Conservation (phyloP, 2,797 vertebrate species). For the Diceros bicornis region DNA sequence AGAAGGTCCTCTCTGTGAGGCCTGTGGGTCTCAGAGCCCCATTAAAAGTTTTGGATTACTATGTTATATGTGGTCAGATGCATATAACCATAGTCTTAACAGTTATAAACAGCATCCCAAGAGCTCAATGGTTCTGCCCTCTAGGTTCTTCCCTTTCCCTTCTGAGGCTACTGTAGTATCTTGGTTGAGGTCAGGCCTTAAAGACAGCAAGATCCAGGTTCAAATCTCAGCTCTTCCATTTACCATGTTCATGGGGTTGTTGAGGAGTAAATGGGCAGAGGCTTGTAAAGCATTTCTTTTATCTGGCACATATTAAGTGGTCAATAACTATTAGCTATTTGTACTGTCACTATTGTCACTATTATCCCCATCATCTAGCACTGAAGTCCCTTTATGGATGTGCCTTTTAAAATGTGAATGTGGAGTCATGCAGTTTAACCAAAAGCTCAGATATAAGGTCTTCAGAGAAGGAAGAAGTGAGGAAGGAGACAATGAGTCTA, state of each 20-base stretch:
- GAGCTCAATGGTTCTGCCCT: not conserved
- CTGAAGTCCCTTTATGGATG: not conserved
- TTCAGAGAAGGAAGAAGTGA: not conserved
- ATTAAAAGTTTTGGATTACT: not conserved
- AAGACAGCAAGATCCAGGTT: slow-evolving; percentile 25
- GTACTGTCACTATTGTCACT: not conserved
- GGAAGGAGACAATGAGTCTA: not conserved
- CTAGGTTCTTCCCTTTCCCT: not conserved
- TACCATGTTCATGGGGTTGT: not conserved
- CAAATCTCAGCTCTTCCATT: not conserved
- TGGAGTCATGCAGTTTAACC: not conserved
- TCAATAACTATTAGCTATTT: not conserved
- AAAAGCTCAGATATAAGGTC: not conserved
- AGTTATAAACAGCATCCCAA: not conserved
- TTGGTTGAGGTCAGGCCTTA: not conserved
- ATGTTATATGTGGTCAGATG: not conserved
- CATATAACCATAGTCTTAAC: not conserved
- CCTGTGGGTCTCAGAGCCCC: not conserved
- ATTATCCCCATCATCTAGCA: not conserved
- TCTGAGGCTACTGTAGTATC: not conserved
- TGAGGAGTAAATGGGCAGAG: not conserved
- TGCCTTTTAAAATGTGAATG: not conserved
- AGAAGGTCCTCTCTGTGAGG: not conserved
- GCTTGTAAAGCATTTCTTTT: not conserved
- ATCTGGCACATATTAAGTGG: not conserved